Evolutionary conservation across 2,888 invertebrate species (phyloP), one percentile per base, ranked within the genome.

Genomic region (Noctua comes): DNA sequence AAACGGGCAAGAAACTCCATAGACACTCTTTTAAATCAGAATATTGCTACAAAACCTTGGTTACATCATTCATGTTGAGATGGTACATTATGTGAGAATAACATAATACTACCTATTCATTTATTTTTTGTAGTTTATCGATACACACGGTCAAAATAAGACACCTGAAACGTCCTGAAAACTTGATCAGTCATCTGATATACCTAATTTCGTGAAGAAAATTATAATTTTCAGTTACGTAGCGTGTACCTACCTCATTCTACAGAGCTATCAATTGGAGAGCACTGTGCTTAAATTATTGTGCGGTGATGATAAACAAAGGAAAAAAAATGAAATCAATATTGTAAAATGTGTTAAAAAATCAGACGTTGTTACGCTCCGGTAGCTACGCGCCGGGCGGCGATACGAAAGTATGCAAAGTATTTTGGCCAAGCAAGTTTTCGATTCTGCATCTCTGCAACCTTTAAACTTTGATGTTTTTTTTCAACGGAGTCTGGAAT

Each of bases 351-450:
- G 75, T 84, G 75, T 73, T 83, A 76, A 73, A 78, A 83, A 73
- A 69, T 73, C 54, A 51, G 64, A 72, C 77, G 73, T 75, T 64
- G 76, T 40, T 77, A 71, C 69, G 69, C 76, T 77, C 59, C 83
- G 65, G 86, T 79, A 86, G 84, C 88, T 84, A 81, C 75, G 70
- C 69, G 77, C 66, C 79, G 68, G 77, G 64, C 79, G 68, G 76
- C 75, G 80, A 79, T 77, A 82, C 85, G 75, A 87, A 88, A 86
- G 84, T 87, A 90, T 90, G 89, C 90, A 88, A 88, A 90, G 83
- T 77, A 90, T 90, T 90, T 89, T 85, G 79, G 82, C 74, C 79
- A 76, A 88, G 84, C 90, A 82, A 86, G 88, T 83, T 85, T 82
- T 77, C 77, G 82, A 76, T 87, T 87, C 84, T 87, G 84, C 84